These are phyloP conservation scores for Xanthia togata DNA, from an alignment of 2,888 invertebrate species.

Conservation along the genomic window DNA sequence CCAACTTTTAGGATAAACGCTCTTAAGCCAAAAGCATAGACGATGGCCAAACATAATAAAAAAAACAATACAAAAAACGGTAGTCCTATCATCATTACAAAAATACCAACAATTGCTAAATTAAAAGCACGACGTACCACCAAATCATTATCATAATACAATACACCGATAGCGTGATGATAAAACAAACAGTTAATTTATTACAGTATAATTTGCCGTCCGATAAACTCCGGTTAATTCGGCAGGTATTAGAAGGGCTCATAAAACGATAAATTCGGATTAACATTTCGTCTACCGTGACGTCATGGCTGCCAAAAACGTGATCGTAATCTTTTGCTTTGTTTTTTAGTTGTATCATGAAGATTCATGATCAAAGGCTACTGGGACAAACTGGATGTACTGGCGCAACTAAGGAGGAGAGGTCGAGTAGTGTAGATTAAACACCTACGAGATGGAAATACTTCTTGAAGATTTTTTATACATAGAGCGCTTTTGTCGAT, in stretches of 20 bases:
- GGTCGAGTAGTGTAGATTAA: too few relatives aligned
- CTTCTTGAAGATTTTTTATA: neutral
- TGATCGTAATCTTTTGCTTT: slow-evolving; percentile 36
- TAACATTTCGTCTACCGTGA: slow-evolving; percentile 45
- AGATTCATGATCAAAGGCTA: neutral
- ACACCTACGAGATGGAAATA: neutral
- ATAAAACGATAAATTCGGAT: slow-evolving; percentile 58
- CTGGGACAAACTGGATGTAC: neutral
- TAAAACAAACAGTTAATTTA: slow-evolving; percentile 47
- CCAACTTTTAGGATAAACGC: too few relatives aligned
- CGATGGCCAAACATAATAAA: neutral
- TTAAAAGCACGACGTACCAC: slow-evolving; percentile 20
- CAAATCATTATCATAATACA: slow-evolving; percentile 22
- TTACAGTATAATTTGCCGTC: slow-evolving; percentile 30
- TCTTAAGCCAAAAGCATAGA: neutral
- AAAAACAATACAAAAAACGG: neutral
- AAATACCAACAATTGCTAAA: slow-evolving; percentile 7
- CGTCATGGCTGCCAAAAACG: slow-evolving; percentile 40
- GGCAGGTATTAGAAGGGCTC: slow-evolving; percentile 40
- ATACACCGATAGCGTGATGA: slow-evolving; percentile 30
- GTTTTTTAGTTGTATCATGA: neutral
- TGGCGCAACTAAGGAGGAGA: neutral
- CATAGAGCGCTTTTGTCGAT: neutral
- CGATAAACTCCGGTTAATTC: slow-evolving; percentile 52
- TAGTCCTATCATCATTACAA: slow-evolving; percentile 9